Evolutionary conservation across 2,888 invertebrate genomes (phyloP), one percentile per base, ranked within the genome.

Genomic region (Agonopterix alstromeriana): DNA sequence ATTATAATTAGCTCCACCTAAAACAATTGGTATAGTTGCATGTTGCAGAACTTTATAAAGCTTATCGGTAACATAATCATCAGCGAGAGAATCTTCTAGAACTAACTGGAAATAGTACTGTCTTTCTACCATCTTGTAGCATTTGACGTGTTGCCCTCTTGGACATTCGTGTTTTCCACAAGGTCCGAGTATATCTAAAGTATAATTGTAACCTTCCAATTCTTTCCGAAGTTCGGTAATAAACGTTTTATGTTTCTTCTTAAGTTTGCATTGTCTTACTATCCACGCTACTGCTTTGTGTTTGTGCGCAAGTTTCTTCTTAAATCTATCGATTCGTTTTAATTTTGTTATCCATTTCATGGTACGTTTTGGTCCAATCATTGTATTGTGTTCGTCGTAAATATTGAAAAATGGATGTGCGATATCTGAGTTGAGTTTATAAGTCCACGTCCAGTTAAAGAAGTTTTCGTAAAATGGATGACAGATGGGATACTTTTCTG

Each of bases 401-500:
- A 86, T 72, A 42, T 69, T 69, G 7, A 82, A 61, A 53, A 78
- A 82, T 0, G 85, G 74, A 42, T 78, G 75, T 1, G 78, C 72
- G 49, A 86, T 67, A 48, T 82, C 81, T 0, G 86, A 85, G 49
- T 78, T 66, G 1, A 83, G 56, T 63, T 72, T 83, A 12, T 86
- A 88, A 1, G 85, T 82, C 87, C 87, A 86, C 0, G 87, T 85
- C 78, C 73, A 78, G 48, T 87, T 87, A 48, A 89, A 89, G 51
- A 85, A 89, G 27, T 74, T 49, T 3, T 86, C 82, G 14, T 75
- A 77, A 4, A 58, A 53, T 0, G 62, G 55, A 48, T 80, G 60
- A 48, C 88, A 88, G 0, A 85, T 41, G 0, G 82, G 72, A 53
- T 74, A 66, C 11, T 66, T 67, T 5, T 70, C 70, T 0, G 83